Percentiles rank a stretch among this genome's conserved stretches.
phyloP scores from a whole-genome alignment of 2,797 vertebrate species.

The Cuniculus paca region DNA sequence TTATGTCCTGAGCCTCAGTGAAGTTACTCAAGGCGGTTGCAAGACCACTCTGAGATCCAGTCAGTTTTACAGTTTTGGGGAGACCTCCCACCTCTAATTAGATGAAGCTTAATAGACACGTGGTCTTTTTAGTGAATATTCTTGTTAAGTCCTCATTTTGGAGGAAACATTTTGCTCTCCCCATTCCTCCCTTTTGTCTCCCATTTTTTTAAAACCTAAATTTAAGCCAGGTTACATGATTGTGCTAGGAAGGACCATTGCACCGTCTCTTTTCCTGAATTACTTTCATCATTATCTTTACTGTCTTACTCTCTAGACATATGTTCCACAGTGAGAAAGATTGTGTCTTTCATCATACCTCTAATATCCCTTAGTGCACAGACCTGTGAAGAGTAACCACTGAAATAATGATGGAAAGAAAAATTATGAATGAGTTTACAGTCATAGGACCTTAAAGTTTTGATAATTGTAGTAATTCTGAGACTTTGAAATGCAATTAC shows the following conservation, averaged over 20 bases:
- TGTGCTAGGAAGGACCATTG: not conserved
- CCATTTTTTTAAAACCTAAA: not conserved
- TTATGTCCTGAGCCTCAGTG: not conserved
- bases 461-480: not conserved
- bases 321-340: not conserved
- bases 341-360: not conserved
- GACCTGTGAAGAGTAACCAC: not conserved
- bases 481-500: slow-evolving; percentile 4
- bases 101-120: not conserved
- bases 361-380: not conserved
- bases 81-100: not conserved
- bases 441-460: not conserved
- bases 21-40: not conserved
- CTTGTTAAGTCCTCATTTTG: not conserved
- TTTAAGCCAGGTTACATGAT: not conserved
- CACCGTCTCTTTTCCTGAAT: not conserved
- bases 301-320: not conserved
- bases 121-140: not conserved
- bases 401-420: not conserved
- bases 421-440: not conserved
- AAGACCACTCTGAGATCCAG: not conserved
- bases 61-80: not conserved
- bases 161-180: not conserved
- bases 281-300: not conserved
- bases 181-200: accelerated